Percentiles rank a stretch among this genome's conserved stretches.
phyloP scores from a whole-genome alignment of 2,888 invertebrate species.

The Aleiodes testaceus region DNA sequence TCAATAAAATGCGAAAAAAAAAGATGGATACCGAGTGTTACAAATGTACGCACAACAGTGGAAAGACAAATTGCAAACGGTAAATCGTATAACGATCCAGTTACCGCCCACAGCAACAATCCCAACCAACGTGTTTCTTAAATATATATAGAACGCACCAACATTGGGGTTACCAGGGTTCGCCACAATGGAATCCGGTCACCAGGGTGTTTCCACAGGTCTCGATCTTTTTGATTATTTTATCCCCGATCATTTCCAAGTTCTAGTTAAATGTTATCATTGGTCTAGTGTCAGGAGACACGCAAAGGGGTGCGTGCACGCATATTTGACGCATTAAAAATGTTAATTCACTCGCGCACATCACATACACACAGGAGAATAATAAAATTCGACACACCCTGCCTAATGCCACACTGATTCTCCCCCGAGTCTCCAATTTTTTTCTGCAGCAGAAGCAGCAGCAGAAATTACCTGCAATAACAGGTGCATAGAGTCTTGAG shows the following conservation, averaged over 20 bases:
- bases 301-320: conserved; percentile 58
- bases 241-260: neutral
- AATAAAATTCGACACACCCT: conserved; percentile 10
- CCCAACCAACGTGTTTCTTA: neutral
- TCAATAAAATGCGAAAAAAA: no score
- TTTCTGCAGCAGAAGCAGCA: no score
- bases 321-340: conserved; percentile 51
- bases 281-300: conserved; percentile 41
- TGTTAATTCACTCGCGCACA: conserved; percentile 52
- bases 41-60: neutral
- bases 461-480: conserved; percentile 1
- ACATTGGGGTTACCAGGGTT: conserved; percentile 33
- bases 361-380: neutral
- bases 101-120: neutral
- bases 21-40: neutral
- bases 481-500: conserved; percentile 42
- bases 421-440: no score
- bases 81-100: no score
- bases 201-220: conserved; percentile 6
- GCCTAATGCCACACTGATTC: neutral
- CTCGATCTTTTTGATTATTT: conserved; percentile 12
- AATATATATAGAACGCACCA: conserved; percentile 30
- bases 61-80: no score
- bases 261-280: neutral
- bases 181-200: conserved; percentile 29